Conservation (phyloP, 2,797 vertebrate species). For the Pteropus rufus region DNA sequence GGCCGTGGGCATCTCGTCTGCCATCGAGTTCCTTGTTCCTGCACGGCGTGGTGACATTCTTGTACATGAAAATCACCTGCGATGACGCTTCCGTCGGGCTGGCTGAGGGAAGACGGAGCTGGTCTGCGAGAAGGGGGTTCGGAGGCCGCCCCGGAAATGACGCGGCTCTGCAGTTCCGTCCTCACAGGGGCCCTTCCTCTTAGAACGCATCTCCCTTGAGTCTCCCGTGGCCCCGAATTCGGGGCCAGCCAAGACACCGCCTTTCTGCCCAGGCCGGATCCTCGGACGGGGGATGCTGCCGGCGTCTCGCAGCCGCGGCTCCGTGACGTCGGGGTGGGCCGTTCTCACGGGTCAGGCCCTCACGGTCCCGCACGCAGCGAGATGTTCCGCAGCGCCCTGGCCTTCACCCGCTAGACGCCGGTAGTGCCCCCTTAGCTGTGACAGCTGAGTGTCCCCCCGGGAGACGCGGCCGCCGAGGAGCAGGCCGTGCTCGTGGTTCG, state of each 20-base stretch:
- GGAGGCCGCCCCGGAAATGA: background rate
- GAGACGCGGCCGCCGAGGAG: too few species aligned
- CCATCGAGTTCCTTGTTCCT: background rate
- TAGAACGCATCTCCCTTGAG: constrained; percentile 16
- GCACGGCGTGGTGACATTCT: background rate
- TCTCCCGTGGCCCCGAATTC: constrained; percentile 41
- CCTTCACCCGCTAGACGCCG: background rate
- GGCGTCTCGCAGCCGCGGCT: too few species aligned
- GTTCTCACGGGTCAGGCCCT: too few species aligned
- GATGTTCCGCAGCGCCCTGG: too few species aligned
- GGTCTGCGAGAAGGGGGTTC: constrained; percentile 69
- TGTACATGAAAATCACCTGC: background rate
- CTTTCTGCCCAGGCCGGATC: background rate
- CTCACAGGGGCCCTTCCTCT: background rate
- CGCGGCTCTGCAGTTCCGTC: too few species aligned
- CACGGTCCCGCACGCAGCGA: too few species aligned
- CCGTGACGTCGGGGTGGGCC: too few species aligned
- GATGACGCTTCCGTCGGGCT: constrained; percentile 26
- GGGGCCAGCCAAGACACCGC: background rate
- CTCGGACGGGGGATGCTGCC: background rate
- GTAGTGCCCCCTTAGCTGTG: background rate
- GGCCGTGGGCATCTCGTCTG: background rate
- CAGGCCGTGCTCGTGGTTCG: too few species aligned
- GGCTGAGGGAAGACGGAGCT: constrained; percentile 36
- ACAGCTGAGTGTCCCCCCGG: background rate